Percentiles rank a stretch among this genome's conserved stretches.
Conservation (phyloP, 2,113 vertebrate genomes). For the Triplophysa dalaica region DNA sequence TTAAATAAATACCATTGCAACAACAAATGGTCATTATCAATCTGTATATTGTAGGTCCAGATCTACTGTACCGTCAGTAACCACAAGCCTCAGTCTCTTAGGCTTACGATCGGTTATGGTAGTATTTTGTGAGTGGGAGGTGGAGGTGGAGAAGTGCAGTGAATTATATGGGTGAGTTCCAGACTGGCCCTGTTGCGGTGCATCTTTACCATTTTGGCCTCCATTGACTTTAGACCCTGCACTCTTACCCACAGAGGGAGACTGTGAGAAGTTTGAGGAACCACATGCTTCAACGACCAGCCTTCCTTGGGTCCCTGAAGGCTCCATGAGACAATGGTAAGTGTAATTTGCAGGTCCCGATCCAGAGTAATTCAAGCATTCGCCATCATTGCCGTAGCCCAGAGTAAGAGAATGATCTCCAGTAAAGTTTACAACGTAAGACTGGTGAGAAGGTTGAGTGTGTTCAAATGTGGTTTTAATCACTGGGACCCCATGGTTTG, state of each 20-base stretch:
- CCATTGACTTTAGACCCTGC: conserved; percentile 66
- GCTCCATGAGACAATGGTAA: conserved; percentile 80
- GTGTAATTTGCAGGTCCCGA: conserved; percentile 74
- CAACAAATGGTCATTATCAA: conserved; percentile 55
- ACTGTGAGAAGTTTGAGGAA: conserved; percentile 60
- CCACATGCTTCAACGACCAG: conserved; percentile 74
- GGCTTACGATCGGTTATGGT: conserved; percentile 67
- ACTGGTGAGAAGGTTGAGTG: conserved; percentile 66
- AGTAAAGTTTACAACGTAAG: conserved; percentile 76
- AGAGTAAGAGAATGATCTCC: conserved; percentile 78
- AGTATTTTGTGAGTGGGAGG: conserved; percentile 70
- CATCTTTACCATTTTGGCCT: conserved; percentile 67
- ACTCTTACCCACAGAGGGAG: conserved; percentile 67
- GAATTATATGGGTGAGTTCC: conserved; percentile 63
- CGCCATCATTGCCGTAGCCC: conserved; percentile 71
- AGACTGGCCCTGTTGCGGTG: conserved; percentile 66
- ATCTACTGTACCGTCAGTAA: conserved; percentile 76
- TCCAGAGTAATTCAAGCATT: conserved; percentile 67
- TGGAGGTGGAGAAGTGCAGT: conserved; percentile 64
- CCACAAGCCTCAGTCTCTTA: conserved; percentile 77
- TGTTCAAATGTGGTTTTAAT: conserved; percentile 68
- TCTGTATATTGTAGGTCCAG: conserved; percentile 78
- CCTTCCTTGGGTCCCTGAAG: conserved; percentile 77
- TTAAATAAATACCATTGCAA: conserved; percentile 54
- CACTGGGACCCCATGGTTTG: conserved; percentile 60